Evolutionary conservation across 92 coral and sea anemone species (phyloP), one percentile per base, ranked within the genome.

Genomic region (Epizoanthus rinbou): DNA sequence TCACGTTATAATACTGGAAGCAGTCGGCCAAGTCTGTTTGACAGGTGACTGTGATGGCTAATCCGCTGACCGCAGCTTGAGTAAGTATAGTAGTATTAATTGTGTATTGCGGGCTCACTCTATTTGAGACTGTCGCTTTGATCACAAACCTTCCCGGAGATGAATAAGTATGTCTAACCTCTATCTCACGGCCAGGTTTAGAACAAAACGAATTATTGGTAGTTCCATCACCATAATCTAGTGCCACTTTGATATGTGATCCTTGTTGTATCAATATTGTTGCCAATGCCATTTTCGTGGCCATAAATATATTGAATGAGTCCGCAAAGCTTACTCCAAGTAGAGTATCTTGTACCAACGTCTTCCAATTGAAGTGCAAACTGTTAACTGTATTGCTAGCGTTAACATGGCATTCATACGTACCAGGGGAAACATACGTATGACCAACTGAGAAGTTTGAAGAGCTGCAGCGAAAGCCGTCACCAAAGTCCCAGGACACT

Each of bases 401-500:
- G 23, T 37, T 47, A 3, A 78, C 28, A 8, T 8, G 62, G 57
- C 82, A 60, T 2, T 15, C 11, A 18, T 78, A 78, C 19, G 43
- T 23, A 39, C 82, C 82, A 0, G 54, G 24, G 17, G 21, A 78
- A 15, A 15, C 22, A 19, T 78, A 78, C 6, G 19, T 62, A 15
- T 78, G 82, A 1, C 33, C 2, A 8, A 78, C 5, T 6, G 82
- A 78, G 52, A 78, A 41, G 82, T 78, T 78, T 3, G 57, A 41
- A 5, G 82, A 60, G 71, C 24, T 62, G 19, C 14, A 28, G 3
- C 3, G 45, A 63, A 60, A 78, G 13, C 82, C 82, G 47, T 78
- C 82, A 43, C 82, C 82, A 21, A 78, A 15, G 47, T 78, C 59
- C 82, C 82, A 78, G 10, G 14, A 78, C 19, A 78, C 19, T 23